phyloP scores from a whole-genome alignment of 2,113 vertebrate genomes.

The Sitta europaea region DNA sequence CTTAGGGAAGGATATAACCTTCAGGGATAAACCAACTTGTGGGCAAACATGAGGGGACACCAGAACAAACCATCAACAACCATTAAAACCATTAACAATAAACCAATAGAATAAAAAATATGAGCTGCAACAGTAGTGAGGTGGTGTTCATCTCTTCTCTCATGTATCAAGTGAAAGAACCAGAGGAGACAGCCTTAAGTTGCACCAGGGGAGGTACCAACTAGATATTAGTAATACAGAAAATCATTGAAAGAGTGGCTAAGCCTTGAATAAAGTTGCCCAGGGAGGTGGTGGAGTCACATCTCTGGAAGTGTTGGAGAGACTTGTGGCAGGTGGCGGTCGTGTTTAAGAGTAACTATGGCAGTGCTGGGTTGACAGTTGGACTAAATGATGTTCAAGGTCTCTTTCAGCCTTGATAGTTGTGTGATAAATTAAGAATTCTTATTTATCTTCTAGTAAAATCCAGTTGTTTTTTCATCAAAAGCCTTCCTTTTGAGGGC shows the following conservation, averaged over 20 bases:
- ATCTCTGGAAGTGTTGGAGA: not conserved
- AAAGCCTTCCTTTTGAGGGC: not conserved
- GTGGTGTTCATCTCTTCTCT: not conserved
- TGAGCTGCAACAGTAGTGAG: too few species aligned
- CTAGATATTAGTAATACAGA: not conserved
- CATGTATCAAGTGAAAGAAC: not conserved
- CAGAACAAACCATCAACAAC: too few species aligned
- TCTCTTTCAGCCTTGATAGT: not conserved
- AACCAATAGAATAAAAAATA: too few species aligned
- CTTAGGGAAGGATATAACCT: too few species aligned
- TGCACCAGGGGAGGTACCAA: not conserved
- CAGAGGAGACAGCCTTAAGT: not conserved
- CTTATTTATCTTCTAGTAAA: not conserved
- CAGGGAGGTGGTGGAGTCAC: not conserved
- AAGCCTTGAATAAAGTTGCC: not conserved
- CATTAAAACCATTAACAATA: too few species aligned
- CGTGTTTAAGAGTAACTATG: fast-evolving
- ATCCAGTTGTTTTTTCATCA: not conserved
- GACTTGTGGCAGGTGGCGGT: too few species aligned
- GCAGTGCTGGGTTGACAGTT: fast-evolving
- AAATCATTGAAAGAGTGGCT: not conserved
- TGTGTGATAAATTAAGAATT: not conserved
- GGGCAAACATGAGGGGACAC: too few species aligned
- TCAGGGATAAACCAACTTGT: too few species aligned
- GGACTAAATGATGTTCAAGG: not conserved